A percentile compares a stretch with the other conserved stretches of the same genome.
Conservation (phyloP, 2,113 vertebrate genomes). For the Scytalopus superciliaris region DNA sequence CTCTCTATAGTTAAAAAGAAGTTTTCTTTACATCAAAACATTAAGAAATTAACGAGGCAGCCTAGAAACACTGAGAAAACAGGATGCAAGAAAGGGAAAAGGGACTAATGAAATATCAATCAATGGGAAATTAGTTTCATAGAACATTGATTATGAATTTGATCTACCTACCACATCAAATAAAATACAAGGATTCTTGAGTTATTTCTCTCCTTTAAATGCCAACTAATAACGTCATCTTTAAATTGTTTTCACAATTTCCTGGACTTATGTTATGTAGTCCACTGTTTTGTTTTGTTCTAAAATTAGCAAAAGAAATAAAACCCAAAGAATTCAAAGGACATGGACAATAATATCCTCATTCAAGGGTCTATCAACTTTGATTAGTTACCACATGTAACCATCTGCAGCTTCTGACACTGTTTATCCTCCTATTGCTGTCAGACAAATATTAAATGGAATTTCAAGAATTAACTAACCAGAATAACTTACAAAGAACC, state of each 20-base stretch:
- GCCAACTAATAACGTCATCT: background rate
- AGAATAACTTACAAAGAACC: background rate
- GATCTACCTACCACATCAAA: background rate
- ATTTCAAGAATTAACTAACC: background rate
- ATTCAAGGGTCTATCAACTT: background rate
- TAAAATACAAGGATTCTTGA: background rate
- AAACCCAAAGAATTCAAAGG: background rate
- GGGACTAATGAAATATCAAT: background rate
- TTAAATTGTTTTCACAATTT: background rate
- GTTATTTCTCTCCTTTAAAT: background rate
- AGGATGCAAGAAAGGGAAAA: background rate
- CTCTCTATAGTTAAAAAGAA: background rate
- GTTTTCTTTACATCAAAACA: background rate
- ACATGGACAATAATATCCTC: background rate
- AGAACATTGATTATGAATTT: background rate
- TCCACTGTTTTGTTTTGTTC: background rate
- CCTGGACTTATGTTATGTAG: background rate
- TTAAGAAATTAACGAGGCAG: background rate
- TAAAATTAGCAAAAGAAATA: background rate
- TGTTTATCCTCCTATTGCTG: background rate
- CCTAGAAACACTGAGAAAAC: background rate
- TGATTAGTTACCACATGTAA: background rate
- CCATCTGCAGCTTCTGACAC: background rate
- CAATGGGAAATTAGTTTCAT: background rate
- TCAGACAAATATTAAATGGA: background rate